These are phyloP conservation scores for Molorchus minor DNA, from an alignment of 2,888 invertebrate species.

Conservation along the genomic window DNA sequence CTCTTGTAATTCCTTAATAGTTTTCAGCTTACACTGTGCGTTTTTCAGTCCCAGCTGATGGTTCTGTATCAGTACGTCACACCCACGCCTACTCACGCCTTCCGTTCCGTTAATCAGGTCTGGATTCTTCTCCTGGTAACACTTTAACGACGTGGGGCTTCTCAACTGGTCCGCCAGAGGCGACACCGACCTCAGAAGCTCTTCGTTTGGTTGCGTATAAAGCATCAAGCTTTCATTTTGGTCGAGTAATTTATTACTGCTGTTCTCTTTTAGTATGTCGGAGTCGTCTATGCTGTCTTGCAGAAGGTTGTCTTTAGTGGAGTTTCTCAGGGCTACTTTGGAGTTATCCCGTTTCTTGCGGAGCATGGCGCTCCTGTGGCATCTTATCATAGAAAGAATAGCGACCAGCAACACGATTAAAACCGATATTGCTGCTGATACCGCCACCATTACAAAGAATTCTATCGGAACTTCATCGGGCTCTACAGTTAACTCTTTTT, in stretches of 20 bases:
- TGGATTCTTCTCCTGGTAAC: slow-evolving; percentile 76
- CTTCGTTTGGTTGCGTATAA: slow-evolving; percentile 56
- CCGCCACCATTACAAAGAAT: slow-evolving; percentile 75
- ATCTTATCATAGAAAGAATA: slow-evolving; percentile 70
- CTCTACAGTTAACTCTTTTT: slow-evolving; percentile 62
- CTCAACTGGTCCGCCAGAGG: slow-evolving; percentile 62
- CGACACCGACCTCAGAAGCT: slow-evolving; percentile 51
- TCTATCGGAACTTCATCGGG: slow-evolving; percentile 63
- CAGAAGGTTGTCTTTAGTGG: slow-evolving; percentile 55
- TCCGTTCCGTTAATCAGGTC: slow-evolving; percentile 83
- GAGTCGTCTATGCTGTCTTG: slow-evolving; percentile 56
- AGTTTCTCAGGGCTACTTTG: slow-evolving; percentile 62
- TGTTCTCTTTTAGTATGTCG: slow-evolving; percentile 50
- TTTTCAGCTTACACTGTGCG: slow-evolving; percentile 30
- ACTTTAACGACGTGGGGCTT: slow-evolving; percentile 67
- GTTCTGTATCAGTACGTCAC: slow-evolving; percentile 32
- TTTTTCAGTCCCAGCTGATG: slow-evolving; percentile 32
- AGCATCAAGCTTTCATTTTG: slow-evolving; percentile 52
- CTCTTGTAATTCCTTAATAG: slow-evolving; percentile 28
- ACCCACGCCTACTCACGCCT: slow-evolving; percentile 61
- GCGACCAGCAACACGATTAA: slow-evolving; percentile 73
- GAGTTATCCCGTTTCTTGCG: slow-evolving; percentile 68
- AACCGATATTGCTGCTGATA: slow-evolving; percentile 72
- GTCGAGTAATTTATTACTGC: slow-evolving; percentile 46
- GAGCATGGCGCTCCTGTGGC: slow-evolving; percentile 53